phyloP scores from a whole-genome alignment of 2,113 vertebrate species.

The Varanus salvator region DNA sequence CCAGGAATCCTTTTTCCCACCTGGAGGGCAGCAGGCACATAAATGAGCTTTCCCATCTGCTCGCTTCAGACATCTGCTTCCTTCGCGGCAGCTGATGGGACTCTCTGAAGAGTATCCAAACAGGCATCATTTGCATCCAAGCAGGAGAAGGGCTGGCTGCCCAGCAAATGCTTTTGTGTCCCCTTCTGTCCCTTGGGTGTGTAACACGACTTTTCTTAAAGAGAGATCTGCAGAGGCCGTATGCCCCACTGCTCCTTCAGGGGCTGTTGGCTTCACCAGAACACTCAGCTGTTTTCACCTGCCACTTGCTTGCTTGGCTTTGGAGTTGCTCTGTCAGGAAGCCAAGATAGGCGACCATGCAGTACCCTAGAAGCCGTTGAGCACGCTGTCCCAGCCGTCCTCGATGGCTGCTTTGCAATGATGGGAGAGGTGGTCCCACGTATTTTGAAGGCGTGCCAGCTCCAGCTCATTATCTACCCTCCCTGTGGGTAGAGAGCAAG shows the following conservation, averaged over 20 bases:
- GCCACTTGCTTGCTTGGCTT: background rate
- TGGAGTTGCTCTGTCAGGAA: background rate
- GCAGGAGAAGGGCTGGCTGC: background rate
- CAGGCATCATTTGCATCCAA: background rate
- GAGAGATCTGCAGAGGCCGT: background rate
- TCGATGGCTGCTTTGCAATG: too few relatives aligned
- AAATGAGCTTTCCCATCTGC: conserved; percentile 1
- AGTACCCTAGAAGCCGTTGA: too few relatives aligned
- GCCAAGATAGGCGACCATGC: background rate
- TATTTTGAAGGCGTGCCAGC: too few relatives aligned
- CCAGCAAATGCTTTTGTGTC: background rate
- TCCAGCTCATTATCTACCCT: too few relatives aligned
- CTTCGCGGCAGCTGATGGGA: background rate
- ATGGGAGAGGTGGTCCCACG: too few relatives aligned
- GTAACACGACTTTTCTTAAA: background rate
- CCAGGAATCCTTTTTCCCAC: background rate
- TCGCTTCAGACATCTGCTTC: background rate
- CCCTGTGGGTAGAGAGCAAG: too few relatives aligned
- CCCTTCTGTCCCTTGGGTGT: background rate
- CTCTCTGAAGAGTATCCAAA: background rate
- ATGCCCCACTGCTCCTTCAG: background rate
- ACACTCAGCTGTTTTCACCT: background rate
- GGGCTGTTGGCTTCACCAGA: background rate
- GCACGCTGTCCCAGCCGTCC: too few relatives aligned
- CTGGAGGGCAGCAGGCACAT: background rate